phyloP scores from a whole-genome alignment of 2,888 invertebrate genomes.

The Peribatodes rhomboidaria region DNA sequence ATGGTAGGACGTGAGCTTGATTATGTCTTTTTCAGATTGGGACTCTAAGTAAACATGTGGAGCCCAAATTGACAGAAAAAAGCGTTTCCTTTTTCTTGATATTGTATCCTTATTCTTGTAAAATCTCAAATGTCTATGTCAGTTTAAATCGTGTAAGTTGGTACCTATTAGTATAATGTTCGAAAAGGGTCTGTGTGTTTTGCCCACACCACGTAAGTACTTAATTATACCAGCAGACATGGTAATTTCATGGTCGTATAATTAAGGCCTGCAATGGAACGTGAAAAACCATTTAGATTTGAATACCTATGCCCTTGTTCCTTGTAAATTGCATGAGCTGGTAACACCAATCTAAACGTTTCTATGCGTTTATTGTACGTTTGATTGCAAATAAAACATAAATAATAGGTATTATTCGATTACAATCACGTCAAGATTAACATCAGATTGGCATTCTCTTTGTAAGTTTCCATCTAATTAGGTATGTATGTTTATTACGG shows the following conservation, averaged over 20 bases:
- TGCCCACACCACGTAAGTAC: not conserved
- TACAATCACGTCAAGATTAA: too few species aligned
- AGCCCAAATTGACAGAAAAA: too few species aligned
- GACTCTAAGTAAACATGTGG: too few species aligned
- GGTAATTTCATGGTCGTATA: slow-evolving; percentile 27
- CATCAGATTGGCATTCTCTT: too few species aligned
- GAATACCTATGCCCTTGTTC: slow-evolving; percentile 20
- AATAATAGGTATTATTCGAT: not conserved
- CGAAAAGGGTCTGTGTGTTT: too few species aligned
- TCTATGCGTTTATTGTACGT: not conserved
- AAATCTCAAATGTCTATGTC: too few species aligned
- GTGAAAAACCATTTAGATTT: slow-evolving; percentile 27
- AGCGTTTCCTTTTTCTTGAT: too few species aligned
- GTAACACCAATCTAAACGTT: slow-evolving; percentile 4
- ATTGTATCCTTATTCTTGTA: too few species aligned
- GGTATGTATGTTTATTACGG: not conserved
- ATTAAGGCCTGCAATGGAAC: slow-evolving; percentile 21
- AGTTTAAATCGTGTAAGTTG: too few species aligned
- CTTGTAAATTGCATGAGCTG: slow-evolving; percentile 19
- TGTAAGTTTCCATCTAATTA: not conserved
- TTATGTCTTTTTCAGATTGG: too few species aligned
- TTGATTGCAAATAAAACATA: not conserved
- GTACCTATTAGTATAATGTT: too few species aligned
- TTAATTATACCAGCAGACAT: slow-evolving; percentile 12
- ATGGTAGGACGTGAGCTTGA: too few species aligned